A percentile compares a stretch with the other conserved stretches of the same genome.
These are phyloP conservation scores for Erithacus rubecula DNA, from an alignment of 2,797 vertebrate genomes.

Conservation along the genomic window DNA sequence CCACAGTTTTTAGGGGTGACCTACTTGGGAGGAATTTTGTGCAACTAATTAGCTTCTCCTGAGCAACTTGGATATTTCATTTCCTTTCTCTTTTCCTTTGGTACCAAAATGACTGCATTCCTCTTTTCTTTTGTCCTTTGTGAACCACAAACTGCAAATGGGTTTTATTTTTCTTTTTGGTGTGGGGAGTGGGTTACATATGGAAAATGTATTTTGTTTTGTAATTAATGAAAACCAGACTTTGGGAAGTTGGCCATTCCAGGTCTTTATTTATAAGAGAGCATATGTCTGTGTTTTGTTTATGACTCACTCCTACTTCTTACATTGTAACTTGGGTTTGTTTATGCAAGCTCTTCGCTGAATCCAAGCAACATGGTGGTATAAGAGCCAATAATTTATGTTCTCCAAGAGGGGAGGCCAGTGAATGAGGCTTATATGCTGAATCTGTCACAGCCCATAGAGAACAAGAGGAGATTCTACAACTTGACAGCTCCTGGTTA, in stretches of 20 bases:
- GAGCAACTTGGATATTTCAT: conserved; percentile 17
- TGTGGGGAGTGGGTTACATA: conserved; percentile 36
- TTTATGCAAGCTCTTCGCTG: conserved; percentile 72
- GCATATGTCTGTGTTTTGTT: conserved; percentile 79
- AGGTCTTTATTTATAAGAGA: conserved; percentile 76
- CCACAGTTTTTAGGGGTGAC: background rate
- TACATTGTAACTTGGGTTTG: conserved; percentile 72
- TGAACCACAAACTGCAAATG: conserved; percentile 58
- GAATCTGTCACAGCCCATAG: conserved; percentile 56
- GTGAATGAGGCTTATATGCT: conserved; percentile 52
- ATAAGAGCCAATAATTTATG: conserved; percentile 69
- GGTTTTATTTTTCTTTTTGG: conserved; percentile 57
- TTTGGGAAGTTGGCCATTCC: conserved; percentile 69
- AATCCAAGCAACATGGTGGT: conserved; percentile 65
- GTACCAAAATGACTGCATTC: conserved; percentile 43
- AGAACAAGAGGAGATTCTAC: conserved; percentile 37
- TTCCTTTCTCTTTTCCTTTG: conserved; percentile 47
- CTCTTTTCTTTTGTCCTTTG: conserved; percentile 66
- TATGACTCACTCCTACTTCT: conserved; percentile 75
- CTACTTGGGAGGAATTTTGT: conserved; percentile 18
- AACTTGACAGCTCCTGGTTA: conserved; percentile 32
- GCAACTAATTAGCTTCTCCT: conserved; percentile 26
- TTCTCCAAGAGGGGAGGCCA: conserved; percentile 50
- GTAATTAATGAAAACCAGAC: conserved; percentile 78
- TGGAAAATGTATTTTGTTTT: conserved; percentile 62